These are phyloP conservation scores for Phainopepla nitens DNA, from an alignment of 2,113 vertebrate species.

Conservation along the genomic window DNA sequence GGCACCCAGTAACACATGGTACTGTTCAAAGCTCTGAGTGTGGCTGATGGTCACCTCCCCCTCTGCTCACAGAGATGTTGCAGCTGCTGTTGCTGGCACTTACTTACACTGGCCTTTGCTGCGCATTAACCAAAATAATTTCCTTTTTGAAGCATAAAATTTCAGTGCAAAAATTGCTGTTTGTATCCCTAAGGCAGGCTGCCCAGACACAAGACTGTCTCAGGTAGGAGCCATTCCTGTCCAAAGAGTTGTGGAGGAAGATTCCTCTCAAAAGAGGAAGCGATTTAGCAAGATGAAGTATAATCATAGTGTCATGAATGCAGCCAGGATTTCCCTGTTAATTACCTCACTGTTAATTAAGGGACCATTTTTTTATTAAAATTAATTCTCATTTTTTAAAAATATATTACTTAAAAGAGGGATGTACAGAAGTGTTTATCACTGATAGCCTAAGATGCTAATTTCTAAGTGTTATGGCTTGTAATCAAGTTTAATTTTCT, in stretches of 20 bases:
- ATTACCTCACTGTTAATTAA: neutral
- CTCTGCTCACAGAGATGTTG: neutral
- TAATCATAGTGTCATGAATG: neutral
- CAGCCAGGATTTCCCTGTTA: neutral
- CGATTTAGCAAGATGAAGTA: neutral
- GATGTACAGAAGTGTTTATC: neutral
- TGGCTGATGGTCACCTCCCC: neutral
- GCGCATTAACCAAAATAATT: neutral
- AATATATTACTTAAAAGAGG: neutral
- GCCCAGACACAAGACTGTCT: neutral
- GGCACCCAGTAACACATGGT: neutral
- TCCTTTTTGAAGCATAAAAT: neutral
- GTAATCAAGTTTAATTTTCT: slow-evolving; percentile 52
- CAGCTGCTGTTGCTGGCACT: neutral
- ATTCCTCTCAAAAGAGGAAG: neutral
- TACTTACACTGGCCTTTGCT: neutral
- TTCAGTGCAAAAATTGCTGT: neutral
- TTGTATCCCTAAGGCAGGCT: neutral
- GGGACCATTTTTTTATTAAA: neutral
- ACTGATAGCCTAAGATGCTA: neutral
- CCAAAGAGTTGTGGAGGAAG: neutral
- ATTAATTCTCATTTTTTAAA: neutral
- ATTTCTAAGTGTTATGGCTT: slow-evolving; percentile 23
- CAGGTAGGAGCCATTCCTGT: neutral
- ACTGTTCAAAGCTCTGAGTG: neutral